Evolutionary conservation across 2,797 vertebrate genomes (phyloP), one percentile per base, ranked within the genome.

Genomic region (Spheniscus humboldti): DNA sequence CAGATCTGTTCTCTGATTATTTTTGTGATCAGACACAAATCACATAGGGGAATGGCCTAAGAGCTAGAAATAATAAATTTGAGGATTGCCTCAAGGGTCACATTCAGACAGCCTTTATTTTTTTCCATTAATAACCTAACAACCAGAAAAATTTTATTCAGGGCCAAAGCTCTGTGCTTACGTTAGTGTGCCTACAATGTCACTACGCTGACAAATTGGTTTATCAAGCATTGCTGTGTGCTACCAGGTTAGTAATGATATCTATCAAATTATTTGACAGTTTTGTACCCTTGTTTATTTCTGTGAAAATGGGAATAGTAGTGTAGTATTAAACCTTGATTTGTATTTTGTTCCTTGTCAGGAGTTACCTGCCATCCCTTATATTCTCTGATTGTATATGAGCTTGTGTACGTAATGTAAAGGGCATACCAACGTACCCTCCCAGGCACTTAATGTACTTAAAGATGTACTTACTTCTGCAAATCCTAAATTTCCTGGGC

Each of bases 111-210:
- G 57, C 23, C 35, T 86, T 94, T 95, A 43, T 76, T 94, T 96
- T 95, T 93, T 74, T 35, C 45, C 52, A 67, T 96, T 96, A 96
- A 94, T 91, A 91, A 90, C 39, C 55, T 94, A 84, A 92, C 81
- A 68, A 88, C 39, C 55, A 53, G 30, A 78, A 77, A 91, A 95
- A 35, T 50, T 37, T n/a, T 81, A 92, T 82, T 76, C 47, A 55
- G 17, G n/a, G 69, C 39, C 80, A 92, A 96, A 95, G 74, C 41
- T 92, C 82, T 82, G 55, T 81, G 87, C 64, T 94, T 94, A 53
- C 12, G 3, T 64, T 96, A 89, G 71, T 79, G 67, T 94, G 37
- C 47, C 67, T 92, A 18, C 37, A 67, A 10, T 75, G 63, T 89
- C 86, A 86, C 71, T 71, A 43, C 45, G 57, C 76, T 88, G 80